Percentiles rank a stretch among this genome's conserved stretches.
Conservation (phyloP, 37 sponge, comb jelly and placozoan species). For the Petrosia ficiformis region DNA sequence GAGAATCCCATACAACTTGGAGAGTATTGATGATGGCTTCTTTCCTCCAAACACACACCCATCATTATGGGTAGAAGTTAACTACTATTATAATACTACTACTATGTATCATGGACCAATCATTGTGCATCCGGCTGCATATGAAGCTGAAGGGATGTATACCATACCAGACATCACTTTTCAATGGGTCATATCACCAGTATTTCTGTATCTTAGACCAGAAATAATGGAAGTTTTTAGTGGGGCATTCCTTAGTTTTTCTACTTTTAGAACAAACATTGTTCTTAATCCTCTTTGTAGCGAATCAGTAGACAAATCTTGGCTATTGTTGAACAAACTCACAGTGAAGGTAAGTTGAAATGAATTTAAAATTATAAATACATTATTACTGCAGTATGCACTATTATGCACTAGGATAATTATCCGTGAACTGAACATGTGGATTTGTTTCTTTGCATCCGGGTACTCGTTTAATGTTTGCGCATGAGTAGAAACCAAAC, state of each 20-base stretch:
- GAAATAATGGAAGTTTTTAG: neutral
- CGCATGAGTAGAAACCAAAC: too few species aligned
- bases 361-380: too few species aligned
- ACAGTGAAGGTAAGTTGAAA: too few species aligned
- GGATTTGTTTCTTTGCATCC: too few species aligned
- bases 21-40: neutral
- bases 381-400: too few species aligned
- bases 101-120: neutral
- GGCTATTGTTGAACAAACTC: too few species aligned
- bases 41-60: neutral
- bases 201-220: neutral
- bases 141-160: neutral
- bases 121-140: neutral
- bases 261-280: too few species aligned
- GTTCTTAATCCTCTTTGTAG: too few species aligned
- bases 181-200: neutral
- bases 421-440: too few species aligned
- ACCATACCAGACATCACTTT: neutral
- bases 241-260: neutral
- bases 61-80: neutral
- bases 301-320: too few species aligned
- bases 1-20: neutral
- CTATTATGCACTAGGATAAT: too few species aligned
- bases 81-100: neutral
- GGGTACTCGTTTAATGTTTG: too few species aligned